phyloP scores from a whole-genome alignment of 2,888 invertebrate genomes.

The Drosophila nigricruria region DNA sequence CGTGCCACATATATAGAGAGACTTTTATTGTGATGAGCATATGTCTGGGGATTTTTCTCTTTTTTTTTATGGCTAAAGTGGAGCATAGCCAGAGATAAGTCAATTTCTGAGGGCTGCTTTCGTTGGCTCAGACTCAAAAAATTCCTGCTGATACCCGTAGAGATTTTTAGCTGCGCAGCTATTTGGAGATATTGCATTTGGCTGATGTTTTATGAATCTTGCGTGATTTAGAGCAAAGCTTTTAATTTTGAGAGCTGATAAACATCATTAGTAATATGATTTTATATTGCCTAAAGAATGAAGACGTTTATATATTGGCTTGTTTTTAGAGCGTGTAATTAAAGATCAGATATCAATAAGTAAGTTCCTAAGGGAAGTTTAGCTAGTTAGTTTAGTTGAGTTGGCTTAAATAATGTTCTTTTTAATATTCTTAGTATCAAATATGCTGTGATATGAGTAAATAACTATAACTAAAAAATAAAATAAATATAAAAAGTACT shows the following conservation, averaged over 20 bases:
- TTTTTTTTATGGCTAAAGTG: background rate
- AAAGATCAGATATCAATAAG: too few relatives aligned
- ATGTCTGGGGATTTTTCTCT: constrained; percentile 2
- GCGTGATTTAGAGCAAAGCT: background rate
- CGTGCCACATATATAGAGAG: constrained; percentile 14
- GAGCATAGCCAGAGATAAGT: constrained; percentile 8
- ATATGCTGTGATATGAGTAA: too few relatives aligned
- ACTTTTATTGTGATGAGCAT: constrained; percentile 24
- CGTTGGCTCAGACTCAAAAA: background rate
- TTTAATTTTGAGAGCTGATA: background rate
- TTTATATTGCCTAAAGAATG: too few relatives aligned
- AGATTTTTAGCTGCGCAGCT: background rate
- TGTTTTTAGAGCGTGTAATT: too few relatives aligned
- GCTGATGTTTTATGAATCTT: background rate
- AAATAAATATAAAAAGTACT: too few relatives aligned
- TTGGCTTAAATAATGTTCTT: too few relatives aligned
- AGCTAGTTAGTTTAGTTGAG: too few relatives aligned
- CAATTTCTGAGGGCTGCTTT: constrained; percentile 5
- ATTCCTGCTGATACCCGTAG: background rate
- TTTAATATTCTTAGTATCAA: too few relatives aligned
- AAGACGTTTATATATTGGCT: too few relatives aligned
- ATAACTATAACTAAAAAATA: too few relatives aligned
- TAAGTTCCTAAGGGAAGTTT: too few relatives aligned
- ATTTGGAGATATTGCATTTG: background rate
- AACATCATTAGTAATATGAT: too few relatives aligned